Conservation (phyloP, 2,797 vertebrate genomes). For the Nannoperca australis region DNA sequence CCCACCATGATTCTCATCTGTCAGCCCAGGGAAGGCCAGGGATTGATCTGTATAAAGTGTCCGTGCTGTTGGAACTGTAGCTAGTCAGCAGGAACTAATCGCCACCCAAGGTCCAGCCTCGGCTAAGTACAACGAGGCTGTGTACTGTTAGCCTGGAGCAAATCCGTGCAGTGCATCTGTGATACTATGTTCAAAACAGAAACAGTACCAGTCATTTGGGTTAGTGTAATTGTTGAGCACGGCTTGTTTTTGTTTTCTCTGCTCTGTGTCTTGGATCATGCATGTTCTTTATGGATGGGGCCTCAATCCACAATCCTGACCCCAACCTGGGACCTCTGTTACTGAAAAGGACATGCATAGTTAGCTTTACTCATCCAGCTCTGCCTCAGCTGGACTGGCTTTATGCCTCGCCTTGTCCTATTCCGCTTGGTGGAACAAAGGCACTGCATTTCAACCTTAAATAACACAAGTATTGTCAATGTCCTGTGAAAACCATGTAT, state of each 20-base stretch:
- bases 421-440: constrained; percentile 19
- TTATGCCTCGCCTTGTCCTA: constrained; percentile 20
- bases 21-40: constrained; percentile 59
- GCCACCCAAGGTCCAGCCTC: constrained; percentile 45
- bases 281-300: constrained; percentile 47
- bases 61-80: constrained; percentile 42
- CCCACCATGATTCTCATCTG: constrained; percentile 66
- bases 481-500: constrained; percentile 10
- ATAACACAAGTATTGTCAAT: constrained; percentile 8
- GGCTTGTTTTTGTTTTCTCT: constrained; percentile 38
- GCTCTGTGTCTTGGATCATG: constrained; percentile 16
- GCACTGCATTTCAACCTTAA: neutral
- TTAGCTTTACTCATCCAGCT: constrained; percentile 47
- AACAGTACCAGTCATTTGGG: constrained; percentile 49
- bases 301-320: constrained; percentile 46
- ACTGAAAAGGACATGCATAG: constrained; percentile 51
- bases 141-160: constrained; percentile 26
- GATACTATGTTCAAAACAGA: constrained; percentile 36
- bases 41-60: constrained; percentile 74
- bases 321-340: constrained; percentile 34
- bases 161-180: constrained; percentile 11
- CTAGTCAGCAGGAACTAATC: constrained; percentile 68
- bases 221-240: constrained; percentile 46
- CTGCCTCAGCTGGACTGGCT: constrained; percentile 32
- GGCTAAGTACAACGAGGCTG: constrained; percentile 17